Evolutionary conservation across 2,113 vertebrate species (phyloP).

Genomic region (Ptychochromis oligacanthus): DNA sequence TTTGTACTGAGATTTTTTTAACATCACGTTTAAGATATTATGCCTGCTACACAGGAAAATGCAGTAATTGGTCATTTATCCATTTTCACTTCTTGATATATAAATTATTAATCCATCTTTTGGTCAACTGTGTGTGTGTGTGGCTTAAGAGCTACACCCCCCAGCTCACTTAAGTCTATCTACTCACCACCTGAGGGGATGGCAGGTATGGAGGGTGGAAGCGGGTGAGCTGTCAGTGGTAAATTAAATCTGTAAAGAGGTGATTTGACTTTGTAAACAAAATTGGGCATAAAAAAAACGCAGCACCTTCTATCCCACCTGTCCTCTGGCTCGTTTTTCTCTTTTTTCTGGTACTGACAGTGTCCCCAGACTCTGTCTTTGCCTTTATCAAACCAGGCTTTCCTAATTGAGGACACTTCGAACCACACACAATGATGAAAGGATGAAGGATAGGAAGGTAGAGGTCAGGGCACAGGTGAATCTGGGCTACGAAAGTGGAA

Average conservation of each 20-base stretch:
- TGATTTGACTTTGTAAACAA: conserved; percentile 79
- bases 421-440: not conserved
- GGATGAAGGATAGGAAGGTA: not conserved
- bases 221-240: conserved; percentile 54
- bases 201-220: conserved; percentile 10
- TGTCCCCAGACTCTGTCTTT: conserved; percentile 15
- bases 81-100: conserved; percentile 7
- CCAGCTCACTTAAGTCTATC: conserved; percentile 41
- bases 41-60: conserved; percentile 47
- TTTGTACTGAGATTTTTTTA: not conserved
- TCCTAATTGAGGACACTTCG: conserved; percentile 50
- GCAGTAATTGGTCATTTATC: conserved; percentile 32
- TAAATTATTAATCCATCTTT: conserved; percentile 8
- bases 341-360: conserved; percentile 3
- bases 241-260: conserved; percentile 75
- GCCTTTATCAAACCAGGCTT: conserved; percentile 55
- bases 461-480: not conserved
- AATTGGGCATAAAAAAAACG: conserved; percentile 58
- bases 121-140: conserved; percentile 37
- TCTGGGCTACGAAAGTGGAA: not conserved
- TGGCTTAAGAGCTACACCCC: not conserved
- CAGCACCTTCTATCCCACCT: conserved; percentile 37
- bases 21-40: conserved; percentile 51
- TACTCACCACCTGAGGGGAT: conserved; percentile 58
- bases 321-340: conserved; percentile 1